Base-by-base conservation (phyloP, 2,113 vertebrate species). In the Clarias macrocephalus region DNA sequence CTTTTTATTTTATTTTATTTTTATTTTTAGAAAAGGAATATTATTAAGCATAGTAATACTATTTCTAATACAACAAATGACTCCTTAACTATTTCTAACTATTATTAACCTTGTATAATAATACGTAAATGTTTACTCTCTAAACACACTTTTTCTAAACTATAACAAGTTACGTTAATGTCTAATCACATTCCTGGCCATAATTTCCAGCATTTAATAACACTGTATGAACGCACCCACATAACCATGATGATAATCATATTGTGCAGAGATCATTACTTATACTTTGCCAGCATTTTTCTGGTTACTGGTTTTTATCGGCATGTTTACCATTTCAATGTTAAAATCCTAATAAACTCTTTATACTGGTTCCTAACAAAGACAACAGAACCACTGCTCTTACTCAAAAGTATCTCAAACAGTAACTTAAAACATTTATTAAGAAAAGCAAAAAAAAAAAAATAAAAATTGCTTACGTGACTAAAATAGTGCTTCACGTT, bases 401-500 rank as follows among this genome's bases (percentile, higher is more conserved):
- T 68, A 37, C 66, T 73, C 54, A 3, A 16, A 75, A 52, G 25
- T 57, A 54, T 66, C 57, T 65, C 16, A 68, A 65, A 66, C 60
- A 83, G 16, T 56, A 73, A 83, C 57, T 25, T 72, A n/a, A 57
- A 79, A 73, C 37, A 79, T 62, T 57, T 62, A 30, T 63, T n/a
- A 82, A 33, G 86, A 83, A 91, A 88, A 88, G 57, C 89, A 87
- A 88, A 91, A 93, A 91, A 48, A 48, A 1, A 48, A 48, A 42
- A 42, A 37, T 37, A 37, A 37, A n/a, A 42, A 88, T 87, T 93
- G 80, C 92, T 91, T 91, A 90, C 89, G 90, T 87, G 87, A 92
- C 91, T 88, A 91, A 87, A 92, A 91, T 82, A 93, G 90, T 89
- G 89, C 91, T 93, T 90, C 79, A 89, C 90, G 92, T 90, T 88